These are phyloP conservation scores for Platycheirus albimanus DNA, from an alignment of 2,888 invertebrate genomes.

Conservation along the genomic window DNA sequence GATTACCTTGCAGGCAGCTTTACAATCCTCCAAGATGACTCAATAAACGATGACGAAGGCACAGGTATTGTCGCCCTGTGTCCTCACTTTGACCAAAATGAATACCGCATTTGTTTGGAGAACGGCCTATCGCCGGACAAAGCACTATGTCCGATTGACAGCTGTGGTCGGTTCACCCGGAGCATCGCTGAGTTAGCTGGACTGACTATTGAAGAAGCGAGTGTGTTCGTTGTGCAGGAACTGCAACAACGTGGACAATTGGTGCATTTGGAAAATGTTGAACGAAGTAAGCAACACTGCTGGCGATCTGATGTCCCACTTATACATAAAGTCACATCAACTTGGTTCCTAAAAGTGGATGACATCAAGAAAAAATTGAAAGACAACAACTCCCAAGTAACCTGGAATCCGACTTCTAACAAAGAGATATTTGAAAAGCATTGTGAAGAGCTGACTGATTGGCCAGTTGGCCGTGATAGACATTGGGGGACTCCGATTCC, in stretches of 20 bases:
- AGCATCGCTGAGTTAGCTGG: slow-evolving; percentile 93
- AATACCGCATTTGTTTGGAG: slow-evolving; percentile 90
- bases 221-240: slow-evolving; percentile 93
- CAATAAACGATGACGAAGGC: slow-evolving; percentile 96
- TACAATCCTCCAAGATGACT: slow-evolving; percentile 90
- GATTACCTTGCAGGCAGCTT: slow-evolving; percentile 84
- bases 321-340: slow-evolving; percentile 97
- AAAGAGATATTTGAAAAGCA: slow-evolving; percentile 88
- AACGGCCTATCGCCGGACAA: slow-evolving; percentile 93
- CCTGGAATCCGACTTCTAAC: slow-evolving; percentile 98
- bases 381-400: slow-evolving; percentile 90
- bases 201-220: slow-evolving; percentile 96
- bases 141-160: slow-evolving; percentile 95
- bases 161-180: slow-evolving; percentile 90
- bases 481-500: slow-evolving; percentile 99
- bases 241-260: slow-evolving; percentile 89
- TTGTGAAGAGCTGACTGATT: slow-evolving; percentile 98
- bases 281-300: slow-evolving; percentile 97
- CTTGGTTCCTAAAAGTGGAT: slow-evolving; percentile 97
- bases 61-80: slow-evolving; percentile 98
- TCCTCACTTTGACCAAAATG: slow-evolving; percentile 98
- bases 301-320: slow-evolving; percentile 98
- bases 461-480: slow-evolving; percentile 96
- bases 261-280: slow-evolving; percentile 88
- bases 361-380: slow-evolving; percentile 91